A percentile compares a stretch with the other conserved stretches of the same genome.
These are phyloP conservation scores for Isichthys henryi DNA, from an alignment of 2,113 vertebrate genomes.

Conservation along the genomic window DNA sequence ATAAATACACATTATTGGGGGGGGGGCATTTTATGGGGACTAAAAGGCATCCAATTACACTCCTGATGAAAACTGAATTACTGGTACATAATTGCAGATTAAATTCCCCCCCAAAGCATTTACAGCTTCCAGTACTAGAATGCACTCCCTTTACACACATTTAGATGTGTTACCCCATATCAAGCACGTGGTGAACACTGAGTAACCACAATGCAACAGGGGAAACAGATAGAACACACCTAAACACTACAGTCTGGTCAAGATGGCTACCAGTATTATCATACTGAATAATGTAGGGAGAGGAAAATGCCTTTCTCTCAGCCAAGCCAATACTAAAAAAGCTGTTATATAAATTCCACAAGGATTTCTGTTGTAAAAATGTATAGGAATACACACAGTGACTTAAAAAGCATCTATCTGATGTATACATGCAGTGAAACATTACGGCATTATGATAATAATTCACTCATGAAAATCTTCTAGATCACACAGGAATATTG, in stretches of 20 bases:
- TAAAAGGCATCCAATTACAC: too few relatives aligned
- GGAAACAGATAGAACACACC: background rate
- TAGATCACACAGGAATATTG: background rate
- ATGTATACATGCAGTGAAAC: background rate
- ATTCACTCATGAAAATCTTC: background rate
- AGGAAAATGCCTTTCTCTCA: background rate
- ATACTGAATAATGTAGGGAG: background rate
- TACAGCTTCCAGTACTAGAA: background rate
- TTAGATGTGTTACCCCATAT: background rate
- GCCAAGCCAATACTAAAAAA: background rate
- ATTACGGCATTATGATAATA: background rate
- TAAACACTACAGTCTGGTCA: background rate
- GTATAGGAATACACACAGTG: background rate
- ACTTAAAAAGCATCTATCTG: background rate
- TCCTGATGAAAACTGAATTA: background rate
- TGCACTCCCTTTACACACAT: background rate
- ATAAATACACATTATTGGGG: too few relatives aligned
- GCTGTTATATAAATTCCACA: background rate
- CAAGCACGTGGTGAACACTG: background rate
- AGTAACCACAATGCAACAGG: background rate
- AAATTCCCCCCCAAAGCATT: background rate
- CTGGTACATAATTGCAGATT: background rate
- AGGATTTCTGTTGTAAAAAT: background rate
- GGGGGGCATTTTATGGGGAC: too few relatives aligned
- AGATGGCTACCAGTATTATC: background rate